Base-by-base conservation (phyloP, 2,888 invertebrate species). In the Brassicogethes aeneus region DNA sequence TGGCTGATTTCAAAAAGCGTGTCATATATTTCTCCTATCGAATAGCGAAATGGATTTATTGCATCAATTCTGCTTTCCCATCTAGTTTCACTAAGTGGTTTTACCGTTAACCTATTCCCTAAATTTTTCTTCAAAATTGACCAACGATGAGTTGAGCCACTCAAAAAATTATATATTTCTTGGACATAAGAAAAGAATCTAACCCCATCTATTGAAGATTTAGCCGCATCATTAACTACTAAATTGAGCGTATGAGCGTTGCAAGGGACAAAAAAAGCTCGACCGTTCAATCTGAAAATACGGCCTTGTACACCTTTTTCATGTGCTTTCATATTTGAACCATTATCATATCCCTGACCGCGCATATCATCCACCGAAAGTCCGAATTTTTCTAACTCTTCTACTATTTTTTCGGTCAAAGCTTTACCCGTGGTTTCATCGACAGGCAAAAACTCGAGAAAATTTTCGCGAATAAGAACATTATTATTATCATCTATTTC, bases 311-410 rank as follows among this genome's bases (percentile, higher is more conserved):
- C 33, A 1, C 55, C 52, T 33, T 44, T 50, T 31, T 52, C 43
- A 36, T 50, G 52, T 30, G 53, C 54, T 16, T 42, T 32, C 56
- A 56, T 57, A 36, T 56, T 55, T 7, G 53, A 37, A 8, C 50
- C 57, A 52, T 57, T 58, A 46, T 57, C 54, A 41, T 54, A 56
- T 14, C 44, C 47, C 45, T 55, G 54, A 10, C 52, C 54, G 3
- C 54, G 41, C 39, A 52, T 42, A 46, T 53, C 41, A 29, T 42
- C 32, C 39, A 48, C 17, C 35, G 50, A 34, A 3, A 48, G 29
- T 14, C 36, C 34, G 37, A 43, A 46, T 40, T 39, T 7, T 33
- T 17, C 13, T 30, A 49, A n/a, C n/a, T n/a, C n/a, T n/a, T n/a
- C n/a, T n/a, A n/a, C n/a, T n/a, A n/a, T n/a, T n/a, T n/a, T n/a